A percentile compares a stretch with the other conserved stretches of the same genome.
These are phyloP conservation scores for Priapulus caudatus DNA, from an alignment of 2,888 invertebrate genomes.

Conservation along the genomic window DNA sequence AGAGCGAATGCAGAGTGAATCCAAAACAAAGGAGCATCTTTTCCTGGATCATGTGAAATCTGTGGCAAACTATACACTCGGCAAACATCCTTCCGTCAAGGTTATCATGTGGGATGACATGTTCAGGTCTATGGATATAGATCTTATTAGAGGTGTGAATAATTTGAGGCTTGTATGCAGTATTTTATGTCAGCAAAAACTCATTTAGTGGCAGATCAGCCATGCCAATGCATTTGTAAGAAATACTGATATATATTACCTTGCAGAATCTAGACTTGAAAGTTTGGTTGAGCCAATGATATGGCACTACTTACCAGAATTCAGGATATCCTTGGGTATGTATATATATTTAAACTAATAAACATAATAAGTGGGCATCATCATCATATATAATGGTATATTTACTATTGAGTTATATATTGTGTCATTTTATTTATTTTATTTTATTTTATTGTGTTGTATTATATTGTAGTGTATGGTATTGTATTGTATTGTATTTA, in stretches of 20 bases:
- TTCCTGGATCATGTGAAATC: conserved; percentile 34
- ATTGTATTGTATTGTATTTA: too few relatives aligned
- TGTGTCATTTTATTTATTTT: too few relatives aligned
- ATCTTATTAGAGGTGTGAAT: conserved; percentile 30
- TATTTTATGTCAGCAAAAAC: background rate
- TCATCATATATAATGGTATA: too few relatives aligned
- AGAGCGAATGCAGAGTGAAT: conserved; percentile 27
- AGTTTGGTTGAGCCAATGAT: conserved; percentile 62
- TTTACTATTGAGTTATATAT: too few relatives aligned
- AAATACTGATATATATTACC: too few relatives aligned
- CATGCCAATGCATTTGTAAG: too few relatives aligned
- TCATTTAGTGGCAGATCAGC: background rate
- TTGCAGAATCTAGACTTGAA: conserved; percentile 48
- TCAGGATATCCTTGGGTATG: background rate
- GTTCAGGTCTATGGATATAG: conserved; percentile 52
- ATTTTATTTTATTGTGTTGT: too few relatives aligned
- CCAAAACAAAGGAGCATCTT: conserved; percentile 29
- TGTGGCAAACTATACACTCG: conserved; percentile 23
- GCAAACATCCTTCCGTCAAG: conserved; percentile 43
- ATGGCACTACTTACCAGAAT: too few relatives aligned
- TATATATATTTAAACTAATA: background rate
- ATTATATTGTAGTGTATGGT: too few relatives aligned
- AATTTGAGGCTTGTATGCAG: background rate
- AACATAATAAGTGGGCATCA: too few relatives aligned
- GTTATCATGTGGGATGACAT: conserved; percentile 71